Base-by-base conservation (phyloP, 2,888 invertebrate species). In the Deilephila elpenor region DNA sequence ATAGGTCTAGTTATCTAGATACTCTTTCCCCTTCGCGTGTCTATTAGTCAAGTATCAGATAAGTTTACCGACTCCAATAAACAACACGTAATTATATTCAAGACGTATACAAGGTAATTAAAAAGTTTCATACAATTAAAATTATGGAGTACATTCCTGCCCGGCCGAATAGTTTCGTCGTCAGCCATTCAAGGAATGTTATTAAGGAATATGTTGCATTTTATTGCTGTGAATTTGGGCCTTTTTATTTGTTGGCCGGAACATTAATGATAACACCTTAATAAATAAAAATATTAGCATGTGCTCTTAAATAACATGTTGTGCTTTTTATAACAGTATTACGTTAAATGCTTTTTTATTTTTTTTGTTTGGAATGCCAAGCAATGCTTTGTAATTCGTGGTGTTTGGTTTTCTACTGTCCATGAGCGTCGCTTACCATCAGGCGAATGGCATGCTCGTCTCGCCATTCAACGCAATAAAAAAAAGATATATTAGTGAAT, bases 91-190 rank as follows among this genome's bases (percentile, higher is more conserved):
- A 44, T 67, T 51, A 67, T 67, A 64, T 64, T 64, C 20, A 44
- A 25, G 25, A 51, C 67, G 44, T 25, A 25, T 25, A 67, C 67
- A 51, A 25, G 17, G 51, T 67, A 51, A 67, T 67, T 51, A 29
- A 60, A 67, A 67, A 44, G 17, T 51, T 25, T 67, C 56, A 25
- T 67, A 25, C 67, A 67, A 67, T 67, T 67, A 67, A 51, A 67
- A 67, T 51, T 67, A 51, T 67, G 44, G 25, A 25, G 14, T 11
- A 29, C 44, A 67, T 67, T 67, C 67, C 29, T 11, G 4, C 3
- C 67, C 25, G 44, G 20, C 44, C 14, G 44, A 67, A 67, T 67
- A 44, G 44, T 67, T 44, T 25, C 44, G 14, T 67, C 44, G 44
- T 67, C 5, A 56, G 67, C 44, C 17, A 67, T 5, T 44, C n/a